Base-by-base conservation (phyloP, 2,797 vertebrate genomes). In the Pogonophryne albipinna region DNA sequence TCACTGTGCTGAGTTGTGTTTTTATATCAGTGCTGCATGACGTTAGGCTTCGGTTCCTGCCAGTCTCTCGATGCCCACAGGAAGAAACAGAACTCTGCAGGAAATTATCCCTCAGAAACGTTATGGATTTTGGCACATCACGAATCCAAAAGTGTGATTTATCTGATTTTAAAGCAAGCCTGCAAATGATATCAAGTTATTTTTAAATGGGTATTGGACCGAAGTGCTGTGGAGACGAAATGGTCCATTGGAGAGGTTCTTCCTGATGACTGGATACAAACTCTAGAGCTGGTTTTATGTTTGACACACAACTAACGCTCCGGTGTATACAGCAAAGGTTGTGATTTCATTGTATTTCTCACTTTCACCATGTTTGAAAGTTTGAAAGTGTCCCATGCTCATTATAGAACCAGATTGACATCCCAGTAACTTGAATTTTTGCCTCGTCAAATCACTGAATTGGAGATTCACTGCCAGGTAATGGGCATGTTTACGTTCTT, bases 1-100 rank as follows among this genome's bases (percentile, higher is more conserved):
- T 66, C 61, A 23, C 52, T 44, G 12, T 55, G 69, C 74, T 67
- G 63, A 77, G 66, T 45, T 46, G 55, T 83, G 70, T 84, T 87
- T 87, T 82, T 62, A 72, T 79, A 78, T 74, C 74, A 78, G 47
- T 65, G 76, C 70, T 47, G 75, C 79, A 23, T 76, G 79, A 79
- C 45, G 70, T 62, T 65, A 57, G 49, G 46, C 34, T 78, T 67
- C 19, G 50, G 44, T 81, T 80, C 76, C 69, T 71, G 62, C 74
- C 78, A 76, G 50, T 59, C 65, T 56, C 52, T 20, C 14, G 60
- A 55, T 82, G 67, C 65, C 74, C 70, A 62, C 68, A 71, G 82
- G 70, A 86, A 71, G 73, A 68, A 78, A 78, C 74, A 47, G 47
- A 74, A 70, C 71, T 64, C 34, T 51, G 51, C 49, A 41, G 71